phyloP scores from a whole-genome alignment of 2,888 invertebrate species.

The Stenichneumon culpator region DNA sequence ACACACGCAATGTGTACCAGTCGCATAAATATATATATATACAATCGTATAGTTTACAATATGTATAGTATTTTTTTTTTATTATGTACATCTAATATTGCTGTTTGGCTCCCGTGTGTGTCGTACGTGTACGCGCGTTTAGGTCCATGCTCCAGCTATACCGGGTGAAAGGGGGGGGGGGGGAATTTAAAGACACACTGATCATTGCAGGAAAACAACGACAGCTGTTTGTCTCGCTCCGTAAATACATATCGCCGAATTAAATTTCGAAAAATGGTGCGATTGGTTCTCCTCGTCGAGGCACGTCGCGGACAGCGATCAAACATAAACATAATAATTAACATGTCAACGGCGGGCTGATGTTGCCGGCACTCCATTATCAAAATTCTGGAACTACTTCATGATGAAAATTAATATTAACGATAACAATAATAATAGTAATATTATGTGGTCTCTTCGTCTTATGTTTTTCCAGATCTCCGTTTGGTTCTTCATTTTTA shows the following conservation, averaged over 20 bases:
- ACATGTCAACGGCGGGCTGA: not conserved
- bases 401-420: constrained; percentile 17
- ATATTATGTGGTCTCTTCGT: not conserved
- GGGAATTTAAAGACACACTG: constrained; percentile 7
- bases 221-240: not conserved
- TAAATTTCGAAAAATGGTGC: constrained; percentile 21
- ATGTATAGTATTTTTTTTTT: constrained; percentile 71
- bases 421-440: constrained; percentile 7
- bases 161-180: constrained; percentile 16
- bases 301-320: not conserved
- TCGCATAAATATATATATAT: constrained; percentile 60
- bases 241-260: constrained; percentile 13
- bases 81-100: constrained; percentile 84
- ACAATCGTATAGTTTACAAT: constrained; percentile 65
- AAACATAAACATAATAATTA: constrained; percentile 19
- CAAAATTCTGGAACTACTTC: not conserved
- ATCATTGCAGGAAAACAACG: constrained; percentile 24
- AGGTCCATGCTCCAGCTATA: constrained; percentile 67
- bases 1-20: constrained; percentile 63
- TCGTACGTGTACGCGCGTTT: constrained; percentile 74
- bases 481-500: constrained; percentile 33
- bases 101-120: constrained; percentile 82
- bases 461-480: not conserved
- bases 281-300: constrained; percentile 52
- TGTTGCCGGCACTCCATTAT: not conserved